A percentile compares a stretch with the other conserved stretches of the same genome.
Evolutionary conservation across 2,888 invertebrate species (phyloP).

Genomic region (Stomorhina lunata): DNA sequence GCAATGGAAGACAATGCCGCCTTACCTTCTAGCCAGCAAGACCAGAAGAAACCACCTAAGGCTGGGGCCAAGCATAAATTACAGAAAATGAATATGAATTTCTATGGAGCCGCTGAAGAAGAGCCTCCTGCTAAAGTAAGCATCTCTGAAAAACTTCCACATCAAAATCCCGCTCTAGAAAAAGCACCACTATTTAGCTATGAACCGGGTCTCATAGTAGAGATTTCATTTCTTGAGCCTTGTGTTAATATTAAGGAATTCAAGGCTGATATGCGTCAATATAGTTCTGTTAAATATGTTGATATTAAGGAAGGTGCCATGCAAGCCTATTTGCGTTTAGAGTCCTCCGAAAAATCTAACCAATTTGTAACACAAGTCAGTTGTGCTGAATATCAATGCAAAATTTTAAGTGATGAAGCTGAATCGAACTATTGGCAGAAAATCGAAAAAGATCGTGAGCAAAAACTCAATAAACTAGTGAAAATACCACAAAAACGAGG

Average conservation of each 20-base stretch:
- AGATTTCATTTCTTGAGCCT: constrained; percentile 84
- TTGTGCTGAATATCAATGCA: constrained; percentile 77
- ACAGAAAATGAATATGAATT: constrained; percentile 78
- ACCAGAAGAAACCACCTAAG: constrained; percentile 69
- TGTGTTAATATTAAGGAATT: constrained; percentile 85
- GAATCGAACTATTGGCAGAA: constrained; percentile 91
- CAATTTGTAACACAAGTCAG: constrained; percentile 72
- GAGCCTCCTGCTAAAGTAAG: constrained; percentile 64
- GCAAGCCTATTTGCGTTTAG: constrained; percentile 86
- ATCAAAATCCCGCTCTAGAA: constrained; percentile 74
- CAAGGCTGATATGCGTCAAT: constrained; percentile 84
- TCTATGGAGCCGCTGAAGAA: constrained; percentile 77
- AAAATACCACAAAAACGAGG: constrained; percentile 76
- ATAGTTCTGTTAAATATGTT: constrained; percentile 87
- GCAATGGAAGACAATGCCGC: constrained; percentile 30
- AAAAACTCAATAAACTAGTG: constrained; percentile 76
- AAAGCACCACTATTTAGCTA: constrained; percentile 79
- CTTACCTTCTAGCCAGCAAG: constrained; percentile 46
- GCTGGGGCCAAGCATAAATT: constrained; percentile 68
- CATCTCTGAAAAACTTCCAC: constrained; percentile 52
- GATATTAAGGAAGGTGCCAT: constrained; percentile 88
- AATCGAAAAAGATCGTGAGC: constrained; percentile 83
- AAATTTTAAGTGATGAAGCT: constrained; percentile 83
- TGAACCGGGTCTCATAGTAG: constrained; percentile 85
- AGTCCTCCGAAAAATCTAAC: constrained; percentile 80